Evolutionary conservation across 30 jellyfish, hydroid and myxozoan genomes (phyloP).

Genomic region (Cassiopea xamachana): DNA sequence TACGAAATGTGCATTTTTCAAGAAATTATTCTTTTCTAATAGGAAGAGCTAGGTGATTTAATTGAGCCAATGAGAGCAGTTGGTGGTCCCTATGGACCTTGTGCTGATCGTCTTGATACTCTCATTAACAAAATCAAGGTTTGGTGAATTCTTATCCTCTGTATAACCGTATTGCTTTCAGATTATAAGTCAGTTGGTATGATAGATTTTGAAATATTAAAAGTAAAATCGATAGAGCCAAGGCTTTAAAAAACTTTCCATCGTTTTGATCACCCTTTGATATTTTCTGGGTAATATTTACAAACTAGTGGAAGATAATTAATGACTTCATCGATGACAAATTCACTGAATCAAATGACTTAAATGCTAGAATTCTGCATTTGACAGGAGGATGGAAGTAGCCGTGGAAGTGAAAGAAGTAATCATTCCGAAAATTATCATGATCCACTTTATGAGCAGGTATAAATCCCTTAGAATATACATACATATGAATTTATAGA

Average conservation of each 20-base stretch:
- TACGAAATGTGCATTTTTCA: not conserved
- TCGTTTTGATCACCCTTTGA: too few species aligned
- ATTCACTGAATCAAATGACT: not conserved
- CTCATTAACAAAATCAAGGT: slow-evolving; percentile 76
- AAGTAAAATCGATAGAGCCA: too few species aligned
- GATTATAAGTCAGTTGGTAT: too few species aligned
- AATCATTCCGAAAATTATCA: slow-evolving; percentile 84
- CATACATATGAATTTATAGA: too few species aligned
- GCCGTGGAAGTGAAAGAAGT: slow-evolving; percentile 72
- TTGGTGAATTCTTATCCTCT: not conserved
- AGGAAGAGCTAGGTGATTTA: slow-evolving; percentile 79
- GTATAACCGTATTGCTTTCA: too few species aligned
- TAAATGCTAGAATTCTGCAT: not conserved
- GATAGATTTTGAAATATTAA: too few species aligned
- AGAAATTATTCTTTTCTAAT: not conserved
- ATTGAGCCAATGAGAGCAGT: slow-evolving; percentile 80
- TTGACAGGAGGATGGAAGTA: slow-evolving; percentile 69
- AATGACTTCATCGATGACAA: not conserved
- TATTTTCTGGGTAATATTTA: too few species aligned
- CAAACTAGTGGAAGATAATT: too few species aligned
- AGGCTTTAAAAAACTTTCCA: too few species aligned
- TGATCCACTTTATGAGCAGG: slow-evolving; percentile 88
- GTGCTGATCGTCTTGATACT: slow-evolving; percentile 87
- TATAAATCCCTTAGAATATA: not conserved
- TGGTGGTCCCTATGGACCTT: slow-evolving; percentile 89